phyloP scores from a whole-genome alignment of 2,113 vertebrate species.

The human (Homo sapiens) region DNA sequence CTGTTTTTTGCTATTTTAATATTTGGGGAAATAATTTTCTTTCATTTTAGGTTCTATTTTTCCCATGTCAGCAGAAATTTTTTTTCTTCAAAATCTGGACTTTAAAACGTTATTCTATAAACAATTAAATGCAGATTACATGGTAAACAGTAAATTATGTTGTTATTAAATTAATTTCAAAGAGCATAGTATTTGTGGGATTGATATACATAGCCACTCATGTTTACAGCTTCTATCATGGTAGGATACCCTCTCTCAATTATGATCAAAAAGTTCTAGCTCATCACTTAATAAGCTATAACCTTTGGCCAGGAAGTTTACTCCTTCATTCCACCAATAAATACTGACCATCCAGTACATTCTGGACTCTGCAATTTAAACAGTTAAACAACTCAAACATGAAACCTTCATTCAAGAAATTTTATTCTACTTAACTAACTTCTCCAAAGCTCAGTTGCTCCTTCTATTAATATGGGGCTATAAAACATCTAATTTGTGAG shows the following conservation, averaged over 20 bases:
- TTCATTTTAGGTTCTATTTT: not conserved
- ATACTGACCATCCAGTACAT: not conserved
- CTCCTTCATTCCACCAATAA: not conserved
- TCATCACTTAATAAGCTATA: not conserved
- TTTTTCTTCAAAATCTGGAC: not conserved
- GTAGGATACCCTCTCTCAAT: not conserved
- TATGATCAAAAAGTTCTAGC: not conserved
- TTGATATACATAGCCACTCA: not conserved
- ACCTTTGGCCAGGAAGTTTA: not conserved
- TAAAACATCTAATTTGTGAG: not conserved
- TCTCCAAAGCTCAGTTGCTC: not conserved
- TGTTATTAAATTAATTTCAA: not conserved
- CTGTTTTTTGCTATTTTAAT: not conserved
- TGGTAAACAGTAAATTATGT: not conserved
- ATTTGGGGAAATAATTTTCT: not conserved
- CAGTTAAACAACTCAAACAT: not conserved
- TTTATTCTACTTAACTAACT: not conserved
- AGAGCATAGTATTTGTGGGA: not conserved
- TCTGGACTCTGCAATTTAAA: no score
- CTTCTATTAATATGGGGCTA: not conserved
- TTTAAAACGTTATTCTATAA: not conserved
- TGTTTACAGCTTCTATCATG: not conserved
- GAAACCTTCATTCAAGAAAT: not conserved
- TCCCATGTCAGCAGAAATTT: not conserved
- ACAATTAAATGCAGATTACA: not conserved